phyloP scores from a whole-genome alignment of 2,113 vertebrate species.

The Camelus dromedarius region DNA sequence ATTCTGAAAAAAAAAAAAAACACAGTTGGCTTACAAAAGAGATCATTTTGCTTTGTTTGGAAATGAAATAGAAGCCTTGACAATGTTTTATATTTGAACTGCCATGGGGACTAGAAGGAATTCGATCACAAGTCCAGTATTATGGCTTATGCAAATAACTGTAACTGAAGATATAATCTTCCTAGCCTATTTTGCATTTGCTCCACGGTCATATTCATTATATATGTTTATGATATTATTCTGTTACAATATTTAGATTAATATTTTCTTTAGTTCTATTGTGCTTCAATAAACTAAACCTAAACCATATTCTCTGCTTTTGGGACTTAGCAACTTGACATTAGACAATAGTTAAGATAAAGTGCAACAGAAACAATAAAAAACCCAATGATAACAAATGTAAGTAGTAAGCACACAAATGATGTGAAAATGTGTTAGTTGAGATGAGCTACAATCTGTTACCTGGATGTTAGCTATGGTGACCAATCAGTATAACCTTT shows the following conservation, averaged over 20 bases:
- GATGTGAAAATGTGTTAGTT: not conserved
- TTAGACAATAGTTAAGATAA: not conserved
- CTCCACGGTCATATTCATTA: not conserved
- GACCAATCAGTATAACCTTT: not conserved
- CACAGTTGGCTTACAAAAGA: not conserved
- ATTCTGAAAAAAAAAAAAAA: not conserved
- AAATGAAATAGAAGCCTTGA: slow-evolving; percentile 32
- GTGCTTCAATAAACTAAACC: slow-evolving; percentile 26
- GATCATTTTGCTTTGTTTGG: slow-evolving; percentile 10
- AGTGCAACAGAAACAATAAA: slow-evolving; percentile 14
- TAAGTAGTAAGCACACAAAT: not conserved
- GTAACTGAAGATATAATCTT: not conserved
- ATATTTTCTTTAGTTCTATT: slow-evolving; percentile 41
- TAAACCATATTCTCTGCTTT: not conserved
- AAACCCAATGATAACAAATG: not conserved
- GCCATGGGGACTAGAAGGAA: not conserved
- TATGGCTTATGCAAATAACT: not conserved
- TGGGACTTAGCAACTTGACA: not conserved
- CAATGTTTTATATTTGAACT: not conserved
- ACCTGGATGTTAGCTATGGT: not conserved
- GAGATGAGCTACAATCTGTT: not conserved
- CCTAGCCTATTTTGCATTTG: not conserved
- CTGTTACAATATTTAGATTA: slow-evolving; percentile 21
- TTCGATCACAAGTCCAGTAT: not conserved
- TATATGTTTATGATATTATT: not conserved